Base-by-base conservation (phyloP, 2,113 vertebrate species). In the Spilogale gracilis region DNA sequence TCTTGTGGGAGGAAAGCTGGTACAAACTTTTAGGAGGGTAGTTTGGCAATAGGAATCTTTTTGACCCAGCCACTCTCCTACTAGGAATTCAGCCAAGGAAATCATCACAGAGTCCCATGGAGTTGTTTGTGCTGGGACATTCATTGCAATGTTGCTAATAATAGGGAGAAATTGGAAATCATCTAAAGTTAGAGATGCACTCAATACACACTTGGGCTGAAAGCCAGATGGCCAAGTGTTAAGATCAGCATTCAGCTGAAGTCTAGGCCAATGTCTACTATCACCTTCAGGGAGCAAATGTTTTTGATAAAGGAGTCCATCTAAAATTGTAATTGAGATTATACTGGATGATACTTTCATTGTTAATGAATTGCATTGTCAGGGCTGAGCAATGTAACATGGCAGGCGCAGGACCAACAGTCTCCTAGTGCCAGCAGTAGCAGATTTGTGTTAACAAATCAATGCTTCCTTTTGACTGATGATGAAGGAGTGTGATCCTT, bases 21-120 rank as follows among this genome's bases (percentile, higher is more conserved):
- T 27, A 30, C 89, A 84, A 32, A 54, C 67, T 58, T 94, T 96
- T 92, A 45, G 38, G 50, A 85, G 38, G 69, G n/a, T 16, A n/a
- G 30, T 78, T 78, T 50, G 86, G 83, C 69, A 18, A 43, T 14
- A 78, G n/a, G 32, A 23, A 85, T 88, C 60, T 48, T 97, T 95
- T 69, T 78, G 93, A 95, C 54, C 38, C 43, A 89, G 96, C 1
- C n/a, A 25, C 50, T 96, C 38, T 79, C 23, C 84, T 88, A 89
- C 91, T 81, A 97, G 97, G 93, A 97, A 96, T 83, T 65, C 95
- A 73, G 91, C 95, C 97, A 89, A 97, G 73, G 93, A 93, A 80
- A 78, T 38, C 63, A 82, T 85, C 96, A 71, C 27, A 79, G 94
- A 54, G 80, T 18, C 43, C 78, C 67, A 27, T 0, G 27, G 54